Evolutionary conservation across 2,888 invertebrate genomes (phyloP), one percentile per base, ranked within the genome.

Genomic region (Argyresthia goedartella): DNA sequence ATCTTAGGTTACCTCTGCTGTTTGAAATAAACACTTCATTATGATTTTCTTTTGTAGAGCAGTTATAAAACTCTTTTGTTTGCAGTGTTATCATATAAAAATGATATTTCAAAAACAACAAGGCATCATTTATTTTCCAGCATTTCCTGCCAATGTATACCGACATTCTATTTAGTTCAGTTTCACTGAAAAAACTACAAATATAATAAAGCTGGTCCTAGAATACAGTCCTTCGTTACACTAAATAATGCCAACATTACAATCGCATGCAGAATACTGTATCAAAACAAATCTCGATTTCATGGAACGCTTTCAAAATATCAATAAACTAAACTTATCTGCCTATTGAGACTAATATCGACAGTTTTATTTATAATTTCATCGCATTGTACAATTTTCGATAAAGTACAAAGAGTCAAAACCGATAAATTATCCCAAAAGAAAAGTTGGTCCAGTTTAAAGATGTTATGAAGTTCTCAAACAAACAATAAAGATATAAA

Each of bases 191-290:
- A 25, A 61, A 62, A 57, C 56, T 54, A 54, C 57, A 61, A 60
- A 53, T 59, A 59, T 65, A 67, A 73, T 69, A 74, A 77, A 76
- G 73, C 79, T 82, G 81, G 79, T 82, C 80, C 81, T 64, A 71
- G 68, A 71, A 69, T 69, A 70, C 69, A 72, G 68, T 73, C 67
- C 64, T 54, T 52, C 41, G 47, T 61, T 58, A 64, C 25, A 25
- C 25, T 4, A 25, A 4, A 25, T 25, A 25, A 25, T 25, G 25
- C 6, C 25, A 4, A 25, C 25, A 25, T 25, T 25, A 25, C 25
- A 25, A 25, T 25, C 25, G 25, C 25, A 25, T 25, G 25, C 25
- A 25, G 69, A 70, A 67, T 64, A 68, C 70, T 68, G 67, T 59
- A 62, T 71, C 25, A 78, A 77, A 74, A 74, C 70, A 71, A 54